Evolutionary conservation across 2,113 vertebrate genomes (phyloP).

Genomic region (Festucalex cinctus): DNA sequence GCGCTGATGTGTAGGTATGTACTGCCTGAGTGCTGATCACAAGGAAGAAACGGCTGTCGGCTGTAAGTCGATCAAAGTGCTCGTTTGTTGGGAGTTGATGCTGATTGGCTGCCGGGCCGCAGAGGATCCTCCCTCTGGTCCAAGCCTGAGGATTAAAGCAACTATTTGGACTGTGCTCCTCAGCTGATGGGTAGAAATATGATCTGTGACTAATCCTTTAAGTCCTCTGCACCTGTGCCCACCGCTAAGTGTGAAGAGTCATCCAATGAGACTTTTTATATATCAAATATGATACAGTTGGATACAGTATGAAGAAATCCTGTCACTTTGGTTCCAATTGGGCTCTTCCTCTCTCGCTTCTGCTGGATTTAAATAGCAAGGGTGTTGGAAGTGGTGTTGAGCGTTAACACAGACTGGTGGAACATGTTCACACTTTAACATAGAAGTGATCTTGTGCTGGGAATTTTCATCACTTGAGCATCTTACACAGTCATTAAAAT

Average conservation of each 20-base stretch:
- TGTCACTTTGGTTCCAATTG: neutral
- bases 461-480: neutral
- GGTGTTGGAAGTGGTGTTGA: neutral
- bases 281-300: slow-evolving; percentile 28
- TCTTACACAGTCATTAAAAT: neutral
- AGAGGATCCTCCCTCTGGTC: slow-evolving; percentile 42
- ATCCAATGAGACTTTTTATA: slow-evolving; percentile 44
- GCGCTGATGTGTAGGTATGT: slow-evolving; percentile 46
- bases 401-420: neutral
- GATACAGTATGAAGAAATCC: slow-evolving; percentile 8
- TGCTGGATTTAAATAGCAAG: neutral
- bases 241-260: slow-evolving; percentile 54
- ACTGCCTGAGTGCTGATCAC: slow-evolving; percentile 26
- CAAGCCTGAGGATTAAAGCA: slow-evolving; percentile 54
- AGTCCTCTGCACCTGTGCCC: slow-evolving; percentile 81
- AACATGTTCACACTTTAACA: slow-evolving; percentile 1
- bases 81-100: slow-evolving; percentile 18
- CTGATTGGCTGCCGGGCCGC: slow-evolving; percentile 38
- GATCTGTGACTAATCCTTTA: slow-evolving; percentile 71
- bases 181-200: slow-evolving; percentile 71
- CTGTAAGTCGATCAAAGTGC: slow-evolving; percentile 44
- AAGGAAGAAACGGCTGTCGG: slow-evolving; percentile 44
- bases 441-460: neutral
- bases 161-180: slow-evolving; percentile 74
- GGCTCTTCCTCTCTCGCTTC: neutral